phyloP scores from a whole-genome alignment of 2,888 invertebrate species.

The Merodon equestris region DNA sequence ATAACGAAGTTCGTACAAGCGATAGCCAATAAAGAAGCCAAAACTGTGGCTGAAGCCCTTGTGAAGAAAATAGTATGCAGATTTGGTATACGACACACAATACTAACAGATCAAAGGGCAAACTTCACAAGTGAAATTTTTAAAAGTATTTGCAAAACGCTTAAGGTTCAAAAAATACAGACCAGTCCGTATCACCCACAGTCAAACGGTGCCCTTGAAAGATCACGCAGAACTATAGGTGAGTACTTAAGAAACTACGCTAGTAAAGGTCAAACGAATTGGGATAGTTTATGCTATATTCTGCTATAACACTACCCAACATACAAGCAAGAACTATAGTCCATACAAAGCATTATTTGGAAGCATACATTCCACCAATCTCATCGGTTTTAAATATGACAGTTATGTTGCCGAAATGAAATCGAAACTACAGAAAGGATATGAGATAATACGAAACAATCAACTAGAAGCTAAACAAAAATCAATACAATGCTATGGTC shows the following conservation, averaged over 20 bases:
- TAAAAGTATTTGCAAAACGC: background rate
- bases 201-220: slow-evolving; percentile 4
- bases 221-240: slow-evolving; percentile 6
- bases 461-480: slow-evolving; percentile 5
- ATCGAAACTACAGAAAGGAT: background rate
- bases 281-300: slow-evolving; percentile 5
- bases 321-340: slow-evolving; percentile 4
- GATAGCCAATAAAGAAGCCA: slow-evolving; percentile 2
- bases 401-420: background rate
- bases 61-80: slow-evolving; percentile 18
- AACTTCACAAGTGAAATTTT: slow-evolving; percentile 24
- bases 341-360: slow-evolving; percentile 10
- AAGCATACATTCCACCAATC: background rate
- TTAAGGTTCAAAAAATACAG: slow-evolving; percentile 1
- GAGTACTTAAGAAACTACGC: background rate
- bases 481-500: background rate
- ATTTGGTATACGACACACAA: slow-evolving; percentile 5
- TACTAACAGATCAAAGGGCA: slow-evolving; percentile 1
- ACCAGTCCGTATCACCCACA: slow-evolving; percentile 2
- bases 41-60: slow-evolving; percentile 5
- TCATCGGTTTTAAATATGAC: slow-evolving; percentile 7
- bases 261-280: slow-evolving; percentile 1
- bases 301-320: slow-evolving; percentile 16
- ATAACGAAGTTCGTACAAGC: slow-evolving; percentile 1
- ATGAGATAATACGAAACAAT: background rate